Evolutionary conservation across 2,797 vertebrate species (phyloP), one percentile per base, ranked within the genome.

Genomic region (Bufotes viridis): DNA sequence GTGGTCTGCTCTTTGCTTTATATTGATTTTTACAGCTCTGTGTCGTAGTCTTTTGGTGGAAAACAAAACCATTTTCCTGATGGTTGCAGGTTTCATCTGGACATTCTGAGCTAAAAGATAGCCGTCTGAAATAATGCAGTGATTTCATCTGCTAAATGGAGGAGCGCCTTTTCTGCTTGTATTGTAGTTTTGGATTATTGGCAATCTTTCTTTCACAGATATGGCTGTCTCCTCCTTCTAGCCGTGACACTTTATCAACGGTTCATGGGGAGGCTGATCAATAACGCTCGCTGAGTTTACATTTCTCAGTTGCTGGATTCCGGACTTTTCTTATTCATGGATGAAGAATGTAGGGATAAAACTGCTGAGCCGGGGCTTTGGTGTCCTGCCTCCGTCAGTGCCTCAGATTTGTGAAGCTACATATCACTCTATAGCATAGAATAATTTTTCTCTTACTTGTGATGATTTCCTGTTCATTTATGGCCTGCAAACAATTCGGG

Each of bases 211-310:
- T 80, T 86, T 86, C 61, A 42, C 63, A 72, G 76, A 51, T 87
- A 26, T 87, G 78, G 67, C 65, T 60, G 51, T 81, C 78, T 34
- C 70, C 80, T 58, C 78, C 22, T 81, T 24, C 22, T 49, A n/a
- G 78, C 42, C 24, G 79, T 75, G 57, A 81, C 65, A 57, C 67
- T 83, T 82, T 49, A 81, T 87, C 58, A 82, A 83, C 79, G 57
- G 55, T 88, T 83, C 60, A 61, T 83, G 67, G 72, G 74, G 60
- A 58, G 55, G 72, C 42, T 83, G 81, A 88, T 88, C 87, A 83
- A 84, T 88, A 87, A 69, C 60, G 70, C 72, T 78, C 24, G 87
- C 87, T 83, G 87, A 84, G 18, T 83, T 78, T 29, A 88, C 81
- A 84, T 84, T 83, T 88, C 87, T 69, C 26, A 69, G 42, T 42